Evolutionary conservation across 2,113 vertebrate genomes (phyloP).

Genomic region (Anarrhichthys ocellatus): DNA sequence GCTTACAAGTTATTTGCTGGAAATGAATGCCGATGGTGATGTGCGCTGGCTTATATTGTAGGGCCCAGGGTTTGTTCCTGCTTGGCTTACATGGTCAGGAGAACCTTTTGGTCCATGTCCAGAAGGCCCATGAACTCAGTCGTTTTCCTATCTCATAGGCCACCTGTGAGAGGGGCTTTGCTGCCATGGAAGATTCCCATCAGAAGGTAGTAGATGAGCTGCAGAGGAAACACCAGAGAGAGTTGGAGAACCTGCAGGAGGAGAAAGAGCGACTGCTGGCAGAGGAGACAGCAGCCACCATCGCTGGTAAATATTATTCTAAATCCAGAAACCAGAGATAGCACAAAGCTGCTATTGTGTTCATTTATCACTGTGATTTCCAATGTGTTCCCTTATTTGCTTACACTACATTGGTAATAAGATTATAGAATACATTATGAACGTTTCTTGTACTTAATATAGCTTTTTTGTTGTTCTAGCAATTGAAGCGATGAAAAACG

Average conservation of each 20-base stretch:
- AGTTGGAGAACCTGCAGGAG: constrained; percentile 86
- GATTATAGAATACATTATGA: not conserved
- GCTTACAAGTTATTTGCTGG: constrained; percentile 56
- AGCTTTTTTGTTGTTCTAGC: constrained; percentile 66
- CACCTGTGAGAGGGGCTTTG: constrained; percentile 86
- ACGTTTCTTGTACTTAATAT: not conserved
- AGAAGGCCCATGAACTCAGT: constrained; percentile 28
- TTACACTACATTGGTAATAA: not conserved
- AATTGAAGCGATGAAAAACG: constrained; percentile 89
- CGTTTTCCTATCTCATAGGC: constrained; percentile 70
- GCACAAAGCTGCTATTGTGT: not conserved
- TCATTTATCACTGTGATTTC: not conserved
- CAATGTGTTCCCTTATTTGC: not conserved
- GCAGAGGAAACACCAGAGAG: constrained; percentile 86
- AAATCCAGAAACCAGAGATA: not conserved
- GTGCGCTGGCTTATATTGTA: not conserved
- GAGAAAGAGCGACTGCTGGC: constrained; percentile 86
- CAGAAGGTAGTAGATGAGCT: constrained; percentile 87
- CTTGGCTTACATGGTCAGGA: constrained; percentile 19
- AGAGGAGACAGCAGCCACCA: constrained; percentile 87
- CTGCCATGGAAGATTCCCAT: constrained; percentile 88
- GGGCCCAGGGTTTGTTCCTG: constrained; percentile 16
- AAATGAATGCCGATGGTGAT: constrained; percentile 14
- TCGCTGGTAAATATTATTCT: constrained; percentile 75
- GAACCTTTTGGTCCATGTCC: constrained; percentile 34